Conservation (phyloP, 2,113 vertebrate genomes). For the Sander lucioperca region DNA sequence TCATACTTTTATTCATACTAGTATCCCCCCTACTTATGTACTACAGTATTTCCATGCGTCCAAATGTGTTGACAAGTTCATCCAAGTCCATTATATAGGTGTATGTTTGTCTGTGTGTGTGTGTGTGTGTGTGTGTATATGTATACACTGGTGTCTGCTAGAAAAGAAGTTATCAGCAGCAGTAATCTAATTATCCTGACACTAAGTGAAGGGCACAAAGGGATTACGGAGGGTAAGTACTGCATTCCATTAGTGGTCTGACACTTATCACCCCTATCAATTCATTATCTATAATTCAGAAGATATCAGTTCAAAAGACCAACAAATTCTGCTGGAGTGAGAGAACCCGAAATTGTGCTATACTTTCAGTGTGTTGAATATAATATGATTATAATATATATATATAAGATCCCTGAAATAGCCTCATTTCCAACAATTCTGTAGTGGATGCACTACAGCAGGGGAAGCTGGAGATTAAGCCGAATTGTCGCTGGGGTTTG, state of each 20-base stretch:
- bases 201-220: constrained; percentile 74
- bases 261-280: constrained; percentile 72
- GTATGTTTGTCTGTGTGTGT: neutral
- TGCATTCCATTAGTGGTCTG: constrained; percentile 76
- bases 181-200: constrained; percentile 79
- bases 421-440: constrained; percentile 51
- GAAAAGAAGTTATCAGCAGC: constrained; percentile 58
- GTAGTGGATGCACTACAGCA: constrained; percentile 41
- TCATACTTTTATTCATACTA: neutral
- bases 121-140: neutral
- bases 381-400: constrained; percentile 11
- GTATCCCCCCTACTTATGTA: neutral
- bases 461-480: constrained; percentile 48
- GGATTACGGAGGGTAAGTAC: constrained; percentile 77
- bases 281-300: constrained; percentile 73
- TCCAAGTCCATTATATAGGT: neutral
- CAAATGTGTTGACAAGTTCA: constrained; percentile 1
- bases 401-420: constrained; percentile 20
- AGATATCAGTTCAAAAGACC: constrained; percentile 54
- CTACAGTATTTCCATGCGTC: neutral
- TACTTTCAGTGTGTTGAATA: constrained; percentile 21
- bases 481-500: constrained; percentile 64
- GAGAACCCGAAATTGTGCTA: constrained; percentile 28
- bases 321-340: constrained; percentile 25
- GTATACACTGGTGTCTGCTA: constrained; percentile 14